Base-by-base conservation (phyloP, 1,140 invertebrate species). In the Zaprionus nigranus region DNA sequence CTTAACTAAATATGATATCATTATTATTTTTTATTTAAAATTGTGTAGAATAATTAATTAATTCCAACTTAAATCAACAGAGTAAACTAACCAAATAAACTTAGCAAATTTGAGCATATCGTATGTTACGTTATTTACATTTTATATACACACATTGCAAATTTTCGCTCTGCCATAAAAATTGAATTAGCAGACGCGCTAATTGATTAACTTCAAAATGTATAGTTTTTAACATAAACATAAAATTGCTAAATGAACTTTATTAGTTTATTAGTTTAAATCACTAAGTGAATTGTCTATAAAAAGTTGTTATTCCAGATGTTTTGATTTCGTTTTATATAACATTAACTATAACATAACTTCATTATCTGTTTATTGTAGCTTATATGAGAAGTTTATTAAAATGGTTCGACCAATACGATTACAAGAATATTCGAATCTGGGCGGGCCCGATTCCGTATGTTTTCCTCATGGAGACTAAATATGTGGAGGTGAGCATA, bases 401-500 rank as follows among this genome's bases (percentile, higher is more conserved):
- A 3, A 63, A 49, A 9, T 81, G 62, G 70, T 59, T 63, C 6
- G 30, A 66, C 3, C 11, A 63, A 30, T 64, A 46, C 26, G 22
- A 75, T 38, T 64, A 78, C 13, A 78, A 64, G 30, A 78, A 75
- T 40, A 17, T 78, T 43, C 70, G 71, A 0, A 0, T 81, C 24
- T 78, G 66, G 65, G 36, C 54, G 0, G 79, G 79, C 2, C 79
- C 66, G 0, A 3, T 75, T 49, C 54, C 71, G 7, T 81, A 78
- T 49, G 63, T 71, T 9, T 7, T 74, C 0, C 1, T 81, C 3
- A 9, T 78, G 6, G 75, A 81, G 36, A 28, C 56, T 1, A 78
- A 75, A 49, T 61, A 78, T 60, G 63, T 81, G 11, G 79, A 81
- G 66, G 79, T 78, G 57, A 75, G 66, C n/a, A 34, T 5, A 40